Evolutionary conservation across 2,888 invertebrate species (phyloP).

Genomic region (Drosophila nigritarsus): DNA sequence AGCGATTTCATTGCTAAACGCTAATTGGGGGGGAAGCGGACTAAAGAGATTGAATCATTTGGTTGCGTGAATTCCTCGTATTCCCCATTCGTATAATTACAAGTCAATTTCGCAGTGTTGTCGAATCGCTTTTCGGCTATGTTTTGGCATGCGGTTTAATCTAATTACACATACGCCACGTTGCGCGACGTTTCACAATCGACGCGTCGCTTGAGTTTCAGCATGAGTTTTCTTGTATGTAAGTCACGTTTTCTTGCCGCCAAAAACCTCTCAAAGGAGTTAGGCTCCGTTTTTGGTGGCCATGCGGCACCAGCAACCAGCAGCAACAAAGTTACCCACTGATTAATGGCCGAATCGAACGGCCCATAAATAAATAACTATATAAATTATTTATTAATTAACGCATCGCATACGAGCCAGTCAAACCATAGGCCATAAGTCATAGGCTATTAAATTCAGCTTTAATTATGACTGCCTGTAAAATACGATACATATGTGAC

Average conservation of each 20-base stretch:
- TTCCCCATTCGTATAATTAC: constrained; percentile 73
- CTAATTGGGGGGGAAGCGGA: constrained; percentile 43
- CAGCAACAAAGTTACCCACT: constrained; percentile 47
- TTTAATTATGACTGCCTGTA: constrained; percentile 32
- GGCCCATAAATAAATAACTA: constrained; percentile 76
- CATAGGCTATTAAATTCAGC: constrained; percentile 49
- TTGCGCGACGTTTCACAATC: constrained; percentile 72
- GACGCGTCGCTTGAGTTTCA: constrained; percentile 33
- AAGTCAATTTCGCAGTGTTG: constrained; percentile 72
- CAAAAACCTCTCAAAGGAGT: constrained; percentile 76
- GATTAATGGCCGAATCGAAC: constrained; percentile 78
- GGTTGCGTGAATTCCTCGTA: constrained; percentile 55
- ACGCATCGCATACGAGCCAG: constrained; percentile 57
- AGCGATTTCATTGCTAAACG: constrained; percentile 58
- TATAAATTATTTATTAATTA: constrained; percentile 80
- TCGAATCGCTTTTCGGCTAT: constrained; percentile 51
- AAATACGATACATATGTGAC: constrained; percentile 17
- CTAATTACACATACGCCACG: constrained; percentile 82
- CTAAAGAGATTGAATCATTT: constrained; percentile 46
- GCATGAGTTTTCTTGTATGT: constrained; percentile 47
- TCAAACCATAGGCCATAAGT: constrained; percentile 10
- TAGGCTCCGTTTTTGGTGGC: constrained; percentile 60
- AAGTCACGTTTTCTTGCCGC: constrained; percentile 77
- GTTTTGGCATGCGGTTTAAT: constrained; percentile 78
- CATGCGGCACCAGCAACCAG: constrained; percentile 12